Conservation (phyloP, 35 echinoderm and acorn worm genomes). For the Ophioderma brevispina region DNA sequence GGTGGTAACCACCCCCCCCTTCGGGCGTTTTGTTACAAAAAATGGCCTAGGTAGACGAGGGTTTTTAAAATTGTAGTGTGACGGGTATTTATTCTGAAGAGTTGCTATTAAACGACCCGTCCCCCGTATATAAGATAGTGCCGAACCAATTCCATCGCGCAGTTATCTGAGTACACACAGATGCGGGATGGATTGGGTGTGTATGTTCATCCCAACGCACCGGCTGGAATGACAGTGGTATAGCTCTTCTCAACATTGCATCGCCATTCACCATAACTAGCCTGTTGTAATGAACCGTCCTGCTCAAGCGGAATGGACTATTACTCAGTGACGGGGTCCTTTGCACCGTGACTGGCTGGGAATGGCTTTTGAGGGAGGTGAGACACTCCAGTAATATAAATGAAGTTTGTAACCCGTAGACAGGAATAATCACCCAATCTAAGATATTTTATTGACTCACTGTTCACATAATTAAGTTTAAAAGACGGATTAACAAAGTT, state of each 20-base stretch:
- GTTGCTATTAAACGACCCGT: background rate
- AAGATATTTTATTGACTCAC: too few relatives aligned
- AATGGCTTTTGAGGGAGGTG: too few relatives aligned
- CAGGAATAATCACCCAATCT: too few relatives aligned
- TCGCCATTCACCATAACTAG: conserved; percentile 19
- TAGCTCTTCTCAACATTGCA: conserved; percentile 27
- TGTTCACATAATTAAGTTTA: too few relatives aligned
- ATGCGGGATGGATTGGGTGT: background rate
- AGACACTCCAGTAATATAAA: too few relatives aligned
- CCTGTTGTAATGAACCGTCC: conserved; percentile 31
- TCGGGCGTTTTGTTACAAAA: too few relatives aligned
- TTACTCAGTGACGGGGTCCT: background rate
- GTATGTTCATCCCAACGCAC: background rate
- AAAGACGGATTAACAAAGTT: background rate
- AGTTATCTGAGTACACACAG: background rate
- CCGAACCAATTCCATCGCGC: background rate
- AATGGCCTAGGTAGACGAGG: too few relatives aligned
- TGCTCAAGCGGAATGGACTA: conserved; percentile 4
- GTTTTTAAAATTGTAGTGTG: too few relatives aligned
- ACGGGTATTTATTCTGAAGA: too few relatives aligned
- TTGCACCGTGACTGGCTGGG: conserved; percentile 56
- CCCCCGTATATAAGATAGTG: background rate
- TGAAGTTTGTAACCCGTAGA: too few relatives aligned
- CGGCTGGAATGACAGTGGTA: conserved; percentile 13
- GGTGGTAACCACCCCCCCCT: too few relatives aligned